phyloP scores from a whole-genome alignment of 1,140 invertebrate species.

The Hormaphis cornu region DNA sequence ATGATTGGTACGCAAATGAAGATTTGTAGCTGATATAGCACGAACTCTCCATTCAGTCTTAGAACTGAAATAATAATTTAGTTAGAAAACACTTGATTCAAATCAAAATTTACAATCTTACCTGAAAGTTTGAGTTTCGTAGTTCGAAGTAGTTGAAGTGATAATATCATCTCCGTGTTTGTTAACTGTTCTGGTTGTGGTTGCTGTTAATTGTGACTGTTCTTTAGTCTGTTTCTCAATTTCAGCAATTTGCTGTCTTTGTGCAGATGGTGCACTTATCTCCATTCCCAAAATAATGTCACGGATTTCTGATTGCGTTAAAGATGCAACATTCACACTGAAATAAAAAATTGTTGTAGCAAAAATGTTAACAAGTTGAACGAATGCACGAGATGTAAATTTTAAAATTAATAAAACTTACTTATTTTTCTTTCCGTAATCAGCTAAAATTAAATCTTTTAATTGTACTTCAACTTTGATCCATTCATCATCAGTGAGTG shows the following conservation, averaged over 20 bases:
- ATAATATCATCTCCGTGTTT: constrained; percentile 99
- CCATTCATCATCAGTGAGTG: constrained; percentile 96
- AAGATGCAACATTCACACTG: constrained; percentile 92
- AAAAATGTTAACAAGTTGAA: neutral
- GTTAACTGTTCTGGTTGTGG: constrained; percentile 95
- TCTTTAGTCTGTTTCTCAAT: constrained; percentile 99
- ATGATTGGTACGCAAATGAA: constrained; percentile 96
- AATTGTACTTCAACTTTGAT: constrained; percentile 97
- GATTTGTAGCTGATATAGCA: constrained; percentile 96
- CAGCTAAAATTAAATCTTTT: constrained; percentile 96
- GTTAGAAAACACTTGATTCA: neutral
- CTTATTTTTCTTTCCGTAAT: constrained; percentile 99
- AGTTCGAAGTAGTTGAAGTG: constrained; percentile 96
- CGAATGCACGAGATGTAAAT: neutral
- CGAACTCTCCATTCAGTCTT: constrained; percentile 98
- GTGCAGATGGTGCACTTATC: constrained; percentile 95
- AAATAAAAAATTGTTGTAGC: constrained; percentile 36
- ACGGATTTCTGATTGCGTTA: constrained; percentile 97
- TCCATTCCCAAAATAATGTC: constrained; percentile 99
- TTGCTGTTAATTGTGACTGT: constrained; percentile 94
- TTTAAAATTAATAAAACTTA: constrained; percentile 40
- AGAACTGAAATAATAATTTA: constrained; percentile 51
- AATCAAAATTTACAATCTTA: constrained; percentile 10
- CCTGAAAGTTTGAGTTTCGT: constrained; percentile 92
- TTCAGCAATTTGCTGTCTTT: constrained; percentile 97